phyloP scores from a whole-genome alignment of 1,140 invertebrate species.

The Tetranychus urticae region DNA sequence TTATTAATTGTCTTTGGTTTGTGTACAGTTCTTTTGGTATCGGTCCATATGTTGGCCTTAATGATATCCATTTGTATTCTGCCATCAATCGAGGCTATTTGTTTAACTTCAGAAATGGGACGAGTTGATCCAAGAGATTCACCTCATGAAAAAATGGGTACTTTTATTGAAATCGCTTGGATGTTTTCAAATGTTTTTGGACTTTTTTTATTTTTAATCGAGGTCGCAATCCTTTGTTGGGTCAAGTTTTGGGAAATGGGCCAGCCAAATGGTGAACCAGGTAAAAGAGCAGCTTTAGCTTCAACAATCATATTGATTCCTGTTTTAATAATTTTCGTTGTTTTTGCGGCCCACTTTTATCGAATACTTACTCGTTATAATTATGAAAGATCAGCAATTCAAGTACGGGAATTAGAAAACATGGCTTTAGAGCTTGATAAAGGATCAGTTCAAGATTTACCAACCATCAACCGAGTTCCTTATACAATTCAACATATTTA shows the following conservation, averaged over 20 bases:
- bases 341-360: slow-evolving; percentile 83
- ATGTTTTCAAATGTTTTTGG: slow-evolving; percentile 83
- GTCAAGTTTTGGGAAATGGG: slow-evolving; percentile 15
- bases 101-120: slow-evolving; percentile 12
- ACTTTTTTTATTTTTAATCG: slow-evolving; percentile 68
- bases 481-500: too few species aligned
- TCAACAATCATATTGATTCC: slow-evolving; percentile 58
- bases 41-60: slow-evolving; percentile 87
- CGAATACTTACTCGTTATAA: slow-evolving; percentile 18
- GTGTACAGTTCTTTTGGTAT: slow-evolving; percentile 81
- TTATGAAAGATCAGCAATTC: neutral
- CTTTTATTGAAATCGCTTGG: slow-evolving; percentile 88
- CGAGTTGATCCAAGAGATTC: neutral
- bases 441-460: too few species aligned
- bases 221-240: slow-evolving; percentile 74
- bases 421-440: neutral
- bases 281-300: slow-evolving; percentile 14
- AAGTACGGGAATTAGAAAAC: neutral
- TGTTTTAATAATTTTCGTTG: slow-evolving; percentile 64
- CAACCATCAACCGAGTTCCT: too few species aligned
- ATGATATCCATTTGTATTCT: slow-evolving; percentile 98
- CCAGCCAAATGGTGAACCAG: neutral
- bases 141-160: slow-evolving; percentile 21
- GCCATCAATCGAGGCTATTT: slow-evolving; percentile 31
- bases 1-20: slow-evolving; percentile 78